These are phyloP conservation scores for Sturmia bella DNA, from an alignment of 2,888 invertebrate species.

Conservation along the genomic window DNA sequence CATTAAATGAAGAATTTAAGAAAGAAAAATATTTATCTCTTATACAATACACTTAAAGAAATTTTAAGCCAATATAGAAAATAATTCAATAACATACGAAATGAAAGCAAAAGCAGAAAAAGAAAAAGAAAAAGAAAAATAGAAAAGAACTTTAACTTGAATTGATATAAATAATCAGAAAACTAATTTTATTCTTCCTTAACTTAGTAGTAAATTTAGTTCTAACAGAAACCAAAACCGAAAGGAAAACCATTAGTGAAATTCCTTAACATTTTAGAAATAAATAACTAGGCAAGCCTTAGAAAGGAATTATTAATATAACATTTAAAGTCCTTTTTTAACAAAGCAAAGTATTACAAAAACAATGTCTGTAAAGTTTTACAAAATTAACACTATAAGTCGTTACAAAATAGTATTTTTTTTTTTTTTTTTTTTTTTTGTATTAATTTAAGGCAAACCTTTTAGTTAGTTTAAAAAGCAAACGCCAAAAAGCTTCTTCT, in stretches of 20 bases:
- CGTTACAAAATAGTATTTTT: constrained; percentile 64
- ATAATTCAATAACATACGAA: constrained; percentile 42
- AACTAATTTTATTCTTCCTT: constrained; percentile 52
- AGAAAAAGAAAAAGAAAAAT: constrained; percentile 42
- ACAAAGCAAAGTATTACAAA: constrained; percentile 70
- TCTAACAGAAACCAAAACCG: constrained; percentile 19
- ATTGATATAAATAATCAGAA: constrained; percentile 2
- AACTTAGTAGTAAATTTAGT: constrained; percentile 64
- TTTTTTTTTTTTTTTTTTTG: constrained; percentile 42
- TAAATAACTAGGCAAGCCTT: constrained; percentile 13
- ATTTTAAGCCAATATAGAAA: constrained; percentile 55
- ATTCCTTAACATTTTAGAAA: constrained; percentile 52
- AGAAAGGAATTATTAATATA: constrained; percentile 40
- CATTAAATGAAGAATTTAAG: constrained; percentile 17
- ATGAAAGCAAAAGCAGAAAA: constrained; percentile 30
- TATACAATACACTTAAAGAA: constrained; percentile 32
- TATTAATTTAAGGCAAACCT: constrained; percentile 48
- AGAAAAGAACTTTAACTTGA: constrained; percentile 21
- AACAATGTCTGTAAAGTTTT: constrained; percentile 40
- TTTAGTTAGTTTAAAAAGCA: constrained; percentile 54
- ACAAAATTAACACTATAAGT: constrained; percentile 43
- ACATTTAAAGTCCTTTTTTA: constrained; percentile 48
- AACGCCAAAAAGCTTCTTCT: constrained; percentile 33
- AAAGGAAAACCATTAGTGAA: constrained; percentile 36
- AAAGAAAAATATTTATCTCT: constrained; percentile 32